A percentile compares a stretch with the other conserved stretches of the same genome.
Evolutionary conservation across 2,797 vertebrate species (phyloP).

Genomic region (Buphagus erythrorhynchus): DNA sequence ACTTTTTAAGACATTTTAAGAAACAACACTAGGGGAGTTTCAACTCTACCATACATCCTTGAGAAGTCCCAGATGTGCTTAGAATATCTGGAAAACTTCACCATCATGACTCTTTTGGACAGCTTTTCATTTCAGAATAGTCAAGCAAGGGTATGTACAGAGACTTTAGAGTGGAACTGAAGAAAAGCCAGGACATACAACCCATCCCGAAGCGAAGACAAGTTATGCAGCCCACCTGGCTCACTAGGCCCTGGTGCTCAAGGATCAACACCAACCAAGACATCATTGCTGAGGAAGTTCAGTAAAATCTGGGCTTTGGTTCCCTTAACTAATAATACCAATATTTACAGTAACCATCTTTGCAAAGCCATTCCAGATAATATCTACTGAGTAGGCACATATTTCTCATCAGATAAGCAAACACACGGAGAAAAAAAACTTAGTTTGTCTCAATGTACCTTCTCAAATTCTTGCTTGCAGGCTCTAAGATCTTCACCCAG

Average conservation of each 20-base stretch:
- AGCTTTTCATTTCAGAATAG: neutral
- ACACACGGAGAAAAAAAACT: neutral
- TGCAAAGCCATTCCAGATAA: neutral
- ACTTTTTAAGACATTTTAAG: constrained; percentile 1
- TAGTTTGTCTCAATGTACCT: constrained; percentile 78
- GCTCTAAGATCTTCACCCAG: constrained; percentile 84
- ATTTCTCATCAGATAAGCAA: neutral
- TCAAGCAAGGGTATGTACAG: neutral
- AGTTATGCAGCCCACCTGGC: neutral
- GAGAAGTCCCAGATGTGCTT: neutral
- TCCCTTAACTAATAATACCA: neutral
- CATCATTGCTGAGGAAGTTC: neutral
- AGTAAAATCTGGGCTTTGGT: neutral
- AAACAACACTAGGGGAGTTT: neutral
- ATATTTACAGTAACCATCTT: neutral
- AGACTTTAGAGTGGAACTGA: neutral
- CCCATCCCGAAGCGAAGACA: neutral
- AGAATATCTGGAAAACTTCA: neutral
- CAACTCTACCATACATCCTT: neutral
- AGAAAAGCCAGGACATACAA: neutral
- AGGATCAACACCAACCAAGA: neutral
- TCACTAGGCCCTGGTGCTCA: neutral
- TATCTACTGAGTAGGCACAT: neutral
- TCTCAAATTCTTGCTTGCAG: constrained; percentile 85
- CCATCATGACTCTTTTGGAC: neutral